A percentile compares a stretch with the other conserved stretches of the same genome.
These are phyloP conservation scores for Drosophila fuyamai DNA, from an alignment of 1,140 invertebrate genomes.

Conservation along the genomic window DNA sequence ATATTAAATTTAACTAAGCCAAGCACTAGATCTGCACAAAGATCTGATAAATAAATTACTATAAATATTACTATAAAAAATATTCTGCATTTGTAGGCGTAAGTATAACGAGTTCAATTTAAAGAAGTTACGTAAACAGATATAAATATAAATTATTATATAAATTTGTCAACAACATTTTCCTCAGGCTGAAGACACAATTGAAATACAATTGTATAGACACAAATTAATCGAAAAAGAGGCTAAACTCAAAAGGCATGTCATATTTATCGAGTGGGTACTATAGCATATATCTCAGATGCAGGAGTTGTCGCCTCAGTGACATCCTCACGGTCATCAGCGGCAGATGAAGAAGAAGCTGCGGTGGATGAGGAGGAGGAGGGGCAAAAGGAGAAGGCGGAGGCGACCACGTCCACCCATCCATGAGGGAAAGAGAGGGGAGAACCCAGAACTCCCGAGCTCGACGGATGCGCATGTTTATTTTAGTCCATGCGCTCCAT, in stretches of 20 bases:
- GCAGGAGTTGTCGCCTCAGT: constrained; percentile 58
- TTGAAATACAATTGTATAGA: too few relatives aligned
- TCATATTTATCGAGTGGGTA: neutral
- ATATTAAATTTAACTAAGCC: too few relatives aligned
- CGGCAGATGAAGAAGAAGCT: constrained; percentile 7
- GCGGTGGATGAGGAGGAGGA: constrained; percentile 6
- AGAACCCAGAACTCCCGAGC: constrained; percentile 14
- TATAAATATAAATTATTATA: too few relatives aligned
- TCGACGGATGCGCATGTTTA: constrained; percentile 75
- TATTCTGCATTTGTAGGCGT: too few relatives aligned
- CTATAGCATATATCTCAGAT: constrained; percentile 20
- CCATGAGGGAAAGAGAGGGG: constrained; percentile 14
- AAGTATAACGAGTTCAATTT: too few relatives aligned
- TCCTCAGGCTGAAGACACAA: too few relatives aligned
- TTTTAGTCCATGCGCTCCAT: constrained; percentile 58
- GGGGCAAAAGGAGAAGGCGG: neutral
- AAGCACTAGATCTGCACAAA: too few relatives aligned
- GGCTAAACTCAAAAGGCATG: neutral
- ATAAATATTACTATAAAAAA: too few relatives aligned
- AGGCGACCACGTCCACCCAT: constrained; percentile 33
- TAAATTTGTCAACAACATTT: too few relatives aligned
- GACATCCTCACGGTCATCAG: constrained; percentile 70
- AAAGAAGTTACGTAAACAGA: too few relatives aligned
- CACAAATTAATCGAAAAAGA: neutral
- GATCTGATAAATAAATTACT: too few relatives aligned